phyloP scores from a whole-genome alignment of 1,140 invertebrate genomes.

The Ceratosolen fusciceps region DNA sequence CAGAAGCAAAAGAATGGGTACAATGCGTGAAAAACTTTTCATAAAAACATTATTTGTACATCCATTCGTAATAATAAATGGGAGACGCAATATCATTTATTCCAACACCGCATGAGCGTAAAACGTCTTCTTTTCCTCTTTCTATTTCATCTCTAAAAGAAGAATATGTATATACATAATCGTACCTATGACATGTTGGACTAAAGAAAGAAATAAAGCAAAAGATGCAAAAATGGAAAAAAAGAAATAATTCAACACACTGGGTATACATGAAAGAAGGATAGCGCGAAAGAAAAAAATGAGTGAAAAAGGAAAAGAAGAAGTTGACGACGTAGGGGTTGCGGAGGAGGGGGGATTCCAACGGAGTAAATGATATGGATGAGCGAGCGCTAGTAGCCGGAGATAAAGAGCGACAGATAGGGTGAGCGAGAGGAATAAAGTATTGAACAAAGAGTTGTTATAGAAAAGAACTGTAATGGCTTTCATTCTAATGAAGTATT shows the following conservation, averaged over 20 bases:
- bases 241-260: slow-evolving; percentile 45
- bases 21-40: neutral
- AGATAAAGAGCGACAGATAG: slow-evolving; percentile 28
- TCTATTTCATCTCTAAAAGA: neutral
- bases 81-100: slow-evolving; percentile 42
- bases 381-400: slow-evolving; percentile 46
- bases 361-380: slow-evolving; percentile 35
- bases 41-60: slow-evolving; percentile 3
- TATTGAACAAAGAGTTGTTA: neutral
- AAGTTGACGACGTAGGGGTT: slow-evolving; percentile 4
- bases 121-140: neutral
- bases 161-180: neutral
- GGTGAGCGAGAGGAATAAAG: slow-evolving; percentile 24
- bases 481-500: slow-evolving; percentile 68
- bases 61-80: neutral
- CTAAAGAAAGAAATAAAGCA: neutral
- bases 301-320: slow-evolving; percentile 23
- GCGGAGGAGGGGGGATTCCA: slow-evolving; percentile 18
- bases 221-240: slow-evolving; percentile 24
- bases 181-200: neutral
- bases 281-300: neutral
- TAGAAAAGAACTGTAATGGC: slow-evolving; percentile 50
- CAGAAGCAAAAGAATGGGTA: slow-evolving; percentile 2
- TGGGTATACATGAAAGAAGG: slow-evolving; percentile 23
- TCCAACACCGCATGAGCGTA: neutral